Evolutionary conservation across 2,888 invertebrate species (phyloP).

Genomic region (Epirrhoe tristata): DNA sequence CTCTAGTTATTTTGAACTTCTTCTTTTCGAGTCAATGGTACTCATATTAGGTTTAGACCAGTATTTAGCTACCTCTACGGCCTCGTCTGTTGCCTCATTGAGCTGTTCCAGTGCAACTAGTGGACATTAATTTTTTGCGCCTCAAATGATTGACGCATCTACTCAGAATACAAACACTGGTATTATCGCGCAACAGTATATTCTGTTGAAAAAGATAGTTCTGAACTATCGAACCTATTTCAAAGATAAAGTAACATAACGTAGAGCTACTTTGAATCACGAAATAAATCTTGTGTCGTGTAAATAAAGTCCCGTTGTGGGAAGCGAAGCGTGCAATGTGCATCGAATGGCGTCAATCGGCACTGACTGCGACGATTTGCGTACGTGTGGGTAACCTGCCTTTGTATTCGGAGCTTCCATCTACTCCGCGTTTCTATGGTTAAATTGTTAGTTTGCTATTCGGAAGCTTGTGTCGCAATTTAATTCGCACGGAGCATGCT

Average conservation of each 20-base stretch:
- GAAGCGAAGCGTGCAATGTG: conserved; percentile 44
- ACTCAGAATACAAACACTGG: too few species aligned
- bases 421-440: conserved; percentile 31
- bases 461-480: conserved; percentile 31
- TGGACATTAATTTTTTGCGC: too few species aligned
- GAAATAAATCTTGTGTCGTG: conserved; percentile 49
- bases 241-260: conserved; percentile 5
- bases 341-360: conserved; percentile 44
- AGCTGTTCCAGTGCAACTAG: too few species aligned
- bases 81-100: too few species aligned
- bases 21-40: too few species aligned
- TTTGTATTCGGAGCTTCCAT: conserved; percentile 32
- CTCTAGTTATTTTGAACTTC: too few species aligned
- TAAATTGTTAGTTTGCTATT: conserved; percentile 36
- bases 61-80: too few species aligned
- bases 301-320: conserved; percentile 46
- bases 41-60: too few species aligned
- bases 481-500: conserved; percentile 24
- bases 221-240: neutral
- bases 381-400: conserved; percentile 30
- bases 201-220: neutral
- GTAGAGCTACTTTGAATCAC: conserved; percentile 21
- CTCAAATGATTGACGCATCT: too few species aligned
- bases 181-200: too few species aligned
- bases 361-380: conserved; percentile 45